Percentiles rank a stretch among this genome's conserved stretches.
Evolutionary conservation across 2,797 vertebrate species (phyloP).

Genomic region (Arrhamphus sclerolepis): DNA sequence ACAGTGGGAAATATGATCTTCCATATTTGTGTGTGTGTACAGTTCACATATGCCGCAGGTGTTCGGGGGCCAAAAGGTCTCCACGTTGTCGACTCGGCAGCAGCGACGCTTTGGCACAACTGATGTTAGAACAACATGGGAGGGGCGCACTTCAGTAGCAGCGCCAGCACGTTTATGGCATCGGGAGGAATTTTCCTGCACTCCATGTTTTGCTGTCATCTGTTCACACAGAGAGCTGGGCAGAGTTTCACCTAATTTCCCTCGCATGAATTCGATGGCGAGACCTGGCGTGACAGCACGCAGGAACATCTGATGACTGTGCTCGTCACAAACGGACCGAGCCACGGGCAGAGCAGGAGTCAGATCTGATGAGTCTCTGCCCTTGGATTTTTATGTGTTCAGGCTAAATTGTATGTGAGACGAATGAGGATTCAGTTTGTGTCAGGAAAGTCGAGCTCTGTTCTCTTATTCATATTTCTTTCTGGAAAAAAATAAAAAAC

Average conservation of each 20-base stretch:
- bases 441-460: conserved; percentile 3
- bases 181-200: conserved; percentile 23
- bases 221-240: conserved; percentile 19
- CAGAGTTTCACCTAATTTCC: conserved; percentile 27
- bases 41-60: conserved; percentile 38
- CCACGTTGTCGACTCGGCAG: conserved; percentile 43
- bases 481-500: no score
- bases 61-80: conserved; percentile 56
- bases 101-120: conserved; percentile 25
- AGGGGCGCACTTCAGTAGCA: conserved; percentile 40
- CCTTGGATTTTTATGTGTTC: conserved; percentile 6
- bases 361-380: neutral
- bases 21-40: conserved; percentile 33
- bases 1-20: conserved; percentile 60
- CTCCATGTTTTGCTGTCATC: conserved; percentile 11
- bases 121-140: conserved; percentile 23
- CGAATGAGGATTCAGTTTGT: conserved; percentile 4
- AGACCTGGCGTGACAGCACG: conserved; percentile 6
- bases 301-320: conserved; percentile 32
- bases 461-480: no score
- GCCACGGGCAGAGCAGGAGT: conserved; percentile 16
- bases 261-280: conserved; percentile 22
- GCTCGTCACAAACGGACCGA: conserved; percentile 19
- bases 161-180: conserved; percentile 26
- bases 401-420: conserved; percentile 12